These are phyloP conservation scores for Lepidonotus clava DNA, from an alignment of 2,888 invertebrate species.

Conservation along the genomic window DNA sequence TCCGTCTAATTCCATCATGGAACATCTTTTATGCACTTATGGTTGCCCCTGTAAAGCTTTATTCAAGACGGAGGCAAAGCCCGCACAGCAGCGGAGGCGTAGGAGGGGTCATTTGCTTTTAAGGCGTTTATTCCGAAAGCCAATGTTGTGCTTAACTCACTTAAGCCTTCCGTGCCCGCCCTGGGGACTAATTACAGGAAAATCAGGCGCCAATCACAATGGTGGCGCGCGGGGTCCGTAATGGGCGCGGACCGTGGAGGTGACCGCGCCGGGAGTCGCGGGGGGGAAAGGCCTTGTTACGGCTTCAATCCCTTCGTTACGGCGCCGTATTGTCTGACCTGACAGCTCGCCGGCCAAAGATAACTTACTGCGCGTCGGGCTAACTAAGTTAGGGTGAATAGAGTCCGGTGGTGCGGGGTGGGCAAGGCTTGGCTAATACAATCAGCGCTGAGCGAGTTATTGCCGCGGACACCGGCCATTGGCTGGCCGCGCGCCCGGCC, in stretches of 20 bases:
- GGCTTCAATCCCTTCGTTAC: constrained; percentile 30
- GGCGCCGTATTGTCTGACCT: constrained; percentile 36
- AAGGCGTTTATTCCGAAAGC: background rate
- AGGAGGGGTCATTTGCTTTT: background rate
- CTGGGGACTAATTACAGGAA: constrained; percentile 12
- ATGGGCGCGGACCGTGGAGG: background rate
- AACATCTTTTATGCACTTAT: background rate
- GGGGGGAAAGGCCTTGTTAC: background rate
- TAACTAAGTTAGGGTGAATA: constrained; percentile 18
- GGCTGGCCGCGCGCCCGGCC: background rate
- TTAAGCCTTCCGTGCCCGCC: background rate
- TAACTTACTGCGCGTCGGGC: constrained; percentile 15
- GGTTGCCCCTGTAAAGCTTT: background rate
- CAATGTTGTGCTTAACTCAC: constrained; percentile 35
- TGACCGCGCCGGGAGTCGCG: background rate
- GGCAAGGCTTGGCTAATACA: constrained; percentile 6
- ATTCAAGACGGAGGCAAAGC: background rate
- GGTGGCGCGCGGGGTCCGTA: background rate
- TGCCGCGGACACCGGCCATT: constrained; percentile 32
- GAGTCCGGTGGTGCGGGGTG: background rate
- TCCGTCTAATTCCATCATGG: background rate
- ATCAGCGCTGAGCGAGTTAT: constrained; percentile 20
- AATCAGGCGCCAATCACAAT: constrained; percentile 34
- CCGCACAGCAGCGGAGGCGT: background rate
- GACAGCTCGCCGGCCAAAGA: constrained; percentile 37